These are phyloP conservation scores for Ganaspis sp. DNA, from an alignment of 1,140 invertebrate species.

Conservation along the genomic window DNA sequence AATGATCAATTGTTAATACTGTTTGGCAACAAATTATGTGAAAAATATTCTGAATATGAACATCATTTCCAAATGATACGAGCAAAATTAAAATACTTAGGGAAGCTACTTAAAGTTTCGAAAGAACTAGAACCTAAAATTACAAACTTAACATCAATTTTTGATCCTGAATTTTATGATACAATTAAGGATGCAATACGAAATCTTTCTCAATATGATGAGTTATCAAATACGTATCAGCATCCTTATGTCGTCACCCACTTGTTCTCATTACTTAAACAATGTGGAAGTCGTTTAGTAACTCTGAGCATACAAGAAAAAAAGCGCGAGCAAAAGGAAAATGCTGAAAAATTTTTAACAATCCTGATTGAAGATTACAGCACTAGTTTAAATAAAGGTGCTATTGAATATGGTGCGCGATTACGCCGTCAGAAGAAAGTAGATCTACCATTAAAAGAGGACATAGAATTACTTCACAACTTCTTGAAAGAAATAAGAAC, in stretches of 20 bases:
- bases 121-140: slow-evolving; percentile 36
- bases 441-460: background rate
- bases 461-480: background rate
- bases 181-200: slow-evolving; percentile 40
- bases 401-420: background rate
- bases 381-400: slow-evolving; percentile 30
- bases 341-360: slow-evolving; percentile 40
- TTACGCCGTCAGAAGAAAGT: background rate
- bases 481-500: background rate
- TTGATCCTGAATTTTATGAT: slow-evolving; percentile 43
- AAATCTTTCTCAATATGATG: slow-evolving; percentile 34
- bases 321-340: slow-evolving; percentile 27
- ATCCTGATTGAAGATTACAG: slow-evolving; percentile 35
- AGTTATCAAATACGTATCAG: slow-evolving; percentile 3
- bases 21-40: slow-evolving; percentile 45
- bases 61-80: slow-evolving; percentile 45
- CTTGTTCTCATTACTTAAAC: slow-evolving; percentile 37
- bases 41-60: slow-evolving; percentile 36
- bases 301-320: slow-evolving; percentile 38
- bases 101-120: slow-evolving; percentile 30
- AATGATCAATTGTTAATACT: slow-evolving; percentile 48
- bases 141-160: slow-evolving; percentile 42
- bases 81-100: slow-evolving; percentile 36
- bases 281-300: slow-evolving; percentile 6
- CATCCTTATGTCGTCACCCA: slow-evolving; percentile 32